Conservation (phyloP, 2,888 invertebrate species). For the Spodoptera exigua region DNA sequence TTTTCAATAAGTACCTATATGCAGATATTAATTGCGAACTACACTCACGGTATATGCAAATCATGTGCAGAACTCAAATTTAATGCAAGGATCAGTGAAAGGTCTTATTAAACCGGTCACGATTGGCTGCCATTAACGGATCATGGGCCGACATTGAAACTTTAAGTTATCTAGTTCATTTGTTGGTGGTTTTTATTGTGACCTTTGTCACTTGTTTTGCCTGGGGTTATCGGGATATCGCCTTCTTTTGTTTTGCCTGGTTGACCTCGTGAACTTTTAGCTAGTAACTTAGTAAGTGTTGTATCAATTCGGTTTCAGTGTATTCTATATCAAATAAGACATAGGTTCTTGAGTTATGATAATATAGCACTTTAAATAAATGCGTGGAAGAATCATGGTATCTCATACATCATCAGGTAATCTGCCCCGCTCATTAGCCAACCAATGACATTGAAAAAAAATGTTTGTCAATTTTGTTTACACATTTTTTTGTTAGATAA, state of each 20-base stretch:
- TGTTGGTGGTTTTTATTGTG: constrained; percentile 50
- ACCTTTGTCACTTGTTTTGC: constrained; percentile 36
- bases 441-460: too few species aligned
- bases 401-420: too few species aligned
- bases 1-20: constrained; percentile 28
- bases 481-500: too few species aligned
- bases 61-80: constrained; percentile 60
- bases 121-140: constrained; percentile 60
- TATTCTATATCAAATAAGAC: too few species aligned
- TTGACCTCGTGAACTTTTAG: constrained; percentile 6
- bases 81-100: constrained; percentile 68
- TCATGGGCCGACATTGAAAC: constrained; percentile 63
- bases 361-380: too few species aligned
- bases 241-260: constrained; percentile 6
- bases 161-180: constrained; percentile 57
- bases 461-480: too few species aligned
- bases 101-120: constrained; percentile 67
- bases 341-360: too few species aligned
- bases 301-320: too few species aligned
- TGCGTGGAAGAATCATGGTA: too few species aligned
- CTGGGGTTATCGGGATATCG: constrained; percentile 34
- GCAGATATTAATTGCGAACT: constrained; percentile 46
- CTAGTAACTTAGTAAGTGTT: constrained; percentile 14
- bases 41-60: constrained; percentile 60
- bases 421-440: too few species aligned